Evolutionary conservation across 2,888 invertebrate genomes (phyloP).

Genomic region (Lasioglossum villosulum): DNA sequence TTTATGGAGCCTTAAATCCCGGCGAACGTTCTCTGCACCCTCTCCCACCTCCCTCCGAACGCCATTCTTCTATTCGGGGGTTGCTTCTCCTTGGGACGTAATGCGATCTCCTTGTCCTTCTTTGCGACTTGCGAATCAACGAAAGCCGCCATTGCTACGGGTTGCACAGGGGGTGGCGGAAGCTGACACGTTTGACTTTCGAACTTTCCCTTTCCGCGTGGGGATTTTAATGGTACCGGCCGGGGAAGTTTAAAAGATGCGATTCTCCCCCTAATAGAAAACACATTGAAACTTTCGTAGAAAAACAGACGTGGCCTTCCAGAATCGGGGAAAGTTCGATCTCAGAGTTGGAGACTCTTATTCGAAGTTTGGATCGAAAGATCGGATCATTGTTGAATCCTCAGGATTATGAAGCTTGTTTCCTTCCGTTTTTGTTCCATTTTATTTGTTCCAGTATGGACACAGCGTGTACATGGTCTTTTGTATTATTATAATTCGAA

Average conservation of each 20-base stretch:
- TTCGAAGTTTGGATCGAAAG: not conserved
- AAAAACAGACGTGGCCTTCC: not conserved
- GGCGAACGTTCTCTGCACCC: constrained; percentile 56
- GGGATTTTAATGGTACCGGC: constrained; percentile 35
- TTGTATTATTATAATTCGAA: too few relatives aligned
- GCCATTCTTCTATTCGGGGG: constrained; percentile 52
- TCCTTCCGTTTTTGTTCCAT: not conserved
- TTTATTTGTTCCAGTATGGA: not conserved
- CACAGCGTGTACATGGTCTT: too few relatives aligned
- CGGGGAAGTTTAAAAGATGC: not conserved
- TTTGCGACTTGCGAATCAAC: constrained; percentile 14
- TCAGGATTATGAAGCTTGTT: too few relatives aligned
- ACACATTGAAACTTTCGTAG: not conserved
- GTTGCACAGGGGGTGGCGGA: not conserved
- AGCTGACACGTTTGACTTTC: constrained; percentile 26
- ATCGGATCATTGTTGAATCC: not conserved
- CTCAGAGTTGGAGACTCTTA: not conserved
- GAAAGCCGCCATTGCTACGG: constrained; percentile 2
- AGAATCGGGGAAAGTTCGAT: not conserved
- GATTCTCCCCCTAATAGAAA: not conserved
- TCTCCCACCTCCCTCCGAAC: constrained; percentile 33
- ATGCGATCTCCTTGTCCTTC: constrained; percentile 49
- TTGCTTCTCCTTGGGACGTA: constrained; percentile 30
- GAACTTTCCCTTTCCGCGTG: constrained; percentile 9
- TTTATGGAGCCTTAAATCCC: constrained; percentile 82